phyloP scores from a whole-genome alignment of 2,888 invertebrate species.

The Gerris lacustris region DNA sequence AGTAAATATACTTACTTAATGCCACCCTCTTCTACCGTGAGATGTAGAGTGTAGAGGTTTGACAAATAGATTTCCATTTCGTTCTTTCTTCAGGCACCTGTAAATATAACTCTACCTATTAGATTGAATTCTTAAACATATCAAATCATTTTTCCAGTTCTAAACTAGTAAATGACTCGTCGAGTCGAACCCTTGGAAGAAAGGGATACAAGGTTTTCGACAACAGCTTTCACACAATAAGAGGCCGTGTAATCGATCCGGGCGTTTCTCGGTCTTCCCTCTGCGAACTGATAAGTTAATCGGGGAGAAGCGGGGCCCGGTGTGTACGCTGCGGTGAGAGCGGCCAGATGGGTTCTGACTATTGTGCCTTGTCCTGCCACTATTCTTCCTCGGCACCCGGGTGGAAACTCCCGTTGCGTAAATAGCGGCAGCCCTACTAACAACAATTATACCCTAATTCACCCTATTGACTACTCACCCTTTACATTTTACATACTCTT shows the following conservation, averaged over 20 bases:
- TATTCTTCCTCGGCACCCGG: not conserved
- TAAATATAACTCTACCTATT: too few relatives aligned
- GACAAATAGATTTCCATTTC: too few relatives aligned
- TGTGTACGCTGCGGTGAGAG: not conserved
- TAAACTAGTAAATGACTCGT: too few relatives aligned
- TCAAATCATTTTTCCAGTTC: too few relatives aligned
- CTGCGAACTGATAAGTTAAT: not conserved
- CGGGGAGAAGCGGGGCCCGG: not conserved
- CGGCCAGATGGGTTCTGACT: not conserved
- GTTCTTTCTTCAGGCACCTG: too few relatives aligned
- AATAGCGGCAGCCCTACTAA: not conserved
- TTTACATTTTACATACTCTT: not conserved
- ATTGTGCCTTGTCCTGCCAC: not conserved
- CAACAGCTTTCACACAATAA: conserved; percentile 1
- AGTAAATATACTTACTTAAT: too few relatives aligned
- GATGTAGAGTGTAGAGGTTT: too few relatives aligned
- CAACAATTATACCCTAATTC: conserved; percentile 5
- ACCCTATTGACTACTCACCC: conserved; percentile 1
- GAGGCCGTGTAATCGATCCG: conserved; percentile 1
- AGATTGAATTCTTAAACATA: too few relatives aligned
- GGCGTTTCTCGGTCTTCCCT: not conserved
- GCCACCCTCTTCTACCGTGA: too few relatives aligned
- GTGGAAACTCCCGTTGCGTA: not conserved
- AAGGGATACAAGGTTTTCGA: not conserved
- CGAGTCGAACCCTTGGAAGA: too few relatives aligned